Conservation (phyloP, 2,113 vertebrate genomes). For the Hippocampus comes region DNA sequence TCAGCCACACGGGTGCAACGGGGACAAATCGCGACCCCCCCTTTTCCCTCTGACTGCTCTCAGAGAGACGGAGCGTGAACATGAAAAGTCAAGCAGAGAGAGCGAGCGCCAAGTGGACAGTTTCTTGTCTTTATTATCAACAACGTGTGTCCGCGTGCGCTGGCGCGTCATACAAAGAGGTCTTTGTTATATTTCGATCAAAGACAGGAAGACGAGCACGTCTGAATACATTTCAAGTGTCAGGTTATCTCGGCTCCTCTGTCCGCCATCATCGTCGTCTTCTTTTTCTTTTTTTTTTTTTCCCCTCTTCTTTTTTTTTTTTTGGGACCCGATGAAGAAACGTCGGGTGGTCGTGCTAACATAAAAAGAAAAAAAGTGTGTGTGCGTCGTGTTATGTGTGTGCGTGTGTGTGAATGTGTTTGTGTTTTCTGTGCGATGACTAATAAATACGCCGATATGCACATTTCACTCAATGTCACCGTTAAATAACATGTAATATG, state of each 20-base stretch:
- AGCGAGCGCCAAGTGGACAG: background rate
- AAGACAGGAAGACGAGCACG: conserved; percentile 60
- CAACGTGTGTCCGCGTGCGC: conserved; percentile 44
- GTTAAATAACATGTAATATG: conserved; percentile 1
- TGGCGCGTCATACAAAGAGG: conserved; percentile 68
- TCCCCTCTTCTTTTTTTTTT: background rate
- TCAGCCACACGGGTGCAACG: background rate
- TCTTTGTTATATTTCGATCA: conserved; percentile 59
- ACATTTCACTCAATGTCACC: background rate
- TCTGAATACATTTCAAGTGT: conserved; percentile 73
- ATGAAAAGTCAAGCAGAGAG: background rate
- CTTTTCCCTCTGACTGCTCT: background rate
- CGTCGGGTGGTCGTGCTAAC: conserved; percentile 40
- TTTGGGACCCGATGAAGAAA: conserved; percentile 20
- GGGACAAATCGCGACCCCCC: background rate
- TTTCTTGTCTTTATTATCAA: conserved; percentile 44
- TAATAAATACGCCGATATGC: conserved; percentile 61
- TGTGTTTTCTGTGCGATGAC: conserved; percentile 47
- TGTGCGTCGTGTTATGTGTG: too few relatives aligned
- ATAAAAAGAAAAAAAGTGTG: conserved; percentile 11
- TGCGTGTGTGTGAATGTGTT: too few relatives aligned
- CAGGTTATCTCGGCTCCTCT: conserved; percentile 57
- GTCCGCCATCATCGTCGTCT: conserved; percentile 23
- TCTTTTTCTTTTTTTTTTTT: background rate
- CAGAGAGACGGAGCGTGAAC: background rate